phyloP scores from a whole-genome alignment of 35 echinoderm and acorn worm genomes.

The Anneissia japonica region DNA sequence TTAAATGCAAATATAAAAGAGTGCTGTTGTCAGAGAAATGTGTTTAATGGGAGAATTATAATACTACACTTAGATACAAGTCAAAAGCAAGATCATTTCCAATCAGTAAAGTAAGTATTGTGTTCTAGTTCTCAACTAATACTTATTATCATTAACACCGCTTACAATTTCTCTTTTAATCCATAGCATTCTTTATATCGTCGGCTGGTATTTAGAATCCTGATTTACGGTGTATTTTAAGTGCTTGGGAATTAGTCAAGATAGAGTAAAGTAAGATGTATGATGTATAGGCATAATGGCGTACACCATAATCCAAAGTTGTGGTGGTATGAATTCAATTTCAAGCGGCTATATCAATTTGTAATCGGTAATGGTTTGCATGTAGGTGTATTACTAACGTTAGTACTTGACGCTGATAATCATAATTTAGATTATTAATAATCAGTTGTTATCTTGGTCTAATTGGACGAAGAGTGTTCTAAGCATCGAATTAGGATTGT shows the following conservation, averaged over 20 bases:
- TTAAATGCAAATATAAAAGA: too few relatives aligned
- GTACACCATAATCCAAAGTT: not conserved
- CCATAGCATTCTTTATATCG: not conserved
- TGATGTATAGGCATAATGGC: not conserved
- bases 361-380: not conserved
- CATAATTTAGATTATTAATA: not conserved
- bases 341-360: not conserved
- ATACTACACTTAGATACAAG: too few relatives aligned
- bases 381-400: not conserved
- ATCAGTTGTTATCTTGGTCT: not conserved
- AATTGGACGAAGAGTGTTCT: not conserved
- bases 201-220: not conserved
- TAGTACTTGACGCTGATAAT: not conserved
- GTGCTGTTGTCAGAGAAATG: too few relatives aligned
- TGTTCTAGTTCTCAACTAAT: not conserved
- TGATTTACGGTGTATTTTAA: not conserved
- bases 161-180: not conserved
- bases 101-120: not conserved
- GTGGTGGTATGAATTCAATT: not conserved
- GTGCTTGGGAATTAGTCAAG: not conserved
- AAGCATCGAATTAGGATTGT: not conserved
- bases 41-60: too few relatives aligned
- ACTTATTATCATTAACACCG: not conserved
- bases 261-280: not conserved
- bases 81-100: not conserved